Base-by-base conservation (phyloP, 2,888 invertebrate species). In the Epistrophe eligans region DNA sequence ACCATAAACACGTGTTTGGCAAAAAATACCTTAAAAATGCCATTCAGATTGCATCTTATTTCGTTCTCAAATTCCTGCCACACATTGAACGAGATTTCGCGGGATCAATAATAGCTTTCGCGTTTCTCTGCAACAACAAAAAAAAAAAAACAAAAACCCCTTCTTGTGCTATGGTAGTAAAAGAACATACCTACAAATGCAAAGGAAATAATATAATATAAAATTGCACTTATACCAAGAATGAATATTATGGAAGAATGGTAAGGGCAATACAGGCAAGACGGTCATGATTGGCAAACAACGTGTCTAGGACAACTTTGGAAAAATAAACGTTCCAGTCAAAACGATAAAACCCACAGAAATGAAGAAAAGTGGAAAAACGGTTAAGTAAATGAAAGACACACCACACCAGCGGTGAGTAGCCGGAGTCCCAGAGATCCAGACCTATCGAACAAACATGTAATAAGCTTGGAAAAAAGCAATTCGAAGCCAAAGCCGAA, bases 311-410 rank as follows among this genome's bases (percentile, higher is more conserved):
- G 83, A 82, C 83, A 83, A 82, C 83, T 87, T 77, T 58, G 76
- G 55, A 70, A 83, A 74, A 79, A 87, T 83, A 83, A 87, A 83
- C 87, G 87, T 83, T 87, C 79, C 76, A 87, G 83, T 76, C 83
- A 79, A 83, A 87, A 83, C 79, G 87, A 83, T 87, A 83, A 83
- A 83, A 87, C 83, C 83, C 74, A 79, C 79, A 79, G 83, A 83
- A 83, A 87, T 83, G 83, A 87, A 83, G 83, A 87, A 87, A 87
- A 83, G 73, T 76, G 80, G 81, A 89, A 88, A 89, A 88, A 88
- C 88, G 89, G 88, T 83, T 89, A 89, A 88, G 88, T 88, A 88
- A 89, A 89, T 88, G 85, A 89, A 89, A 89, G 88, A 88, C 84
- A 89, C 79, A 84, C 79, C 57, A 74, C n/a, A 45, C 11, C 43